Evolutionary conservation across 2,888 invertebrate species (phyloP), one percentile per base, ranked within the genome.

Genomic region (Aelia acuminata): DNA sequence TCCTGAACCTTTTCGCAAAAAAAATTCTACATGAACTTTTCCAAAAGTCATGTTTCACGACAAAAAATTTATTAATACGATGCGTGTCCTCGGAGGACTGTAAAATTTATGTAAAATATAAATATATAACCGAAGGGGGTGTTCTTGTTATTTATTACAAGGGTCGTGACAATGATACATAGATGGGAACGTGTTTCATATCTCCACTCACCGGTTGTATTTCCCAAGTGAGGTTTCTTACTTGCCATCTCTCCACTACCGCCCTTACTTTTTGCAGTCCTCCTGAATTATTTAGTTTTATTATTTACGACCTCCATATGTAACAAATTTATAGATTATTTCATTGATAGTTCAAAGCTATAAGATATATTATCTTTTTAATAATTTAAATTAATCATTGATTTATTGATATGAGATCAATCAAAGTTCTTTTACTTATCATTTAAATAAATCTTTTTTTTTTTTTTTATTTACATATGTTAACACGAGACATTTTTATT

Each of bases 101-200:
- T 43, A 43, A 80, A 75, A 75, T 39, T 39, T 75, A 75, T 75
- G 75, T 35, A 39, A 26, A 47, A 80, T 80, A 80, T 80, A 43
- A 80, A 80, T 80, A 47, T 43, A 80, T 80, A 80, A 80, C 39
- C 43, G 35, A 80, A 80, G 43, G 43, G 43, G 43, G 80, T 43
- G 80, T 5, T 80, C n/a, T 10, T 11, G n/a, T 80, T 80, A 80
- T 80, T 80, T 80, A 80, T 80, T n/a, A 80, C 80, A n/a, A 43
- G 80, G 80, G 80, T n/a, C n/a, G 43, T 80, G 80, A 80, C 80
- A 80, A 80, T 80, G 80, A 80, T 80, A 43, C 80, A 80, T 80
- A 80, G 80, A 43, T 43, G 18, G 80, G 43, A 22, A 39, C 80
- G 80, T 80, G 80, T 80, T 80, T 43, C 43, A 70, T 70, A 80